Base-by-base conservation (phyloP, 2,888 invertebrate genomes). In the Heliconius cydno region DNA sequence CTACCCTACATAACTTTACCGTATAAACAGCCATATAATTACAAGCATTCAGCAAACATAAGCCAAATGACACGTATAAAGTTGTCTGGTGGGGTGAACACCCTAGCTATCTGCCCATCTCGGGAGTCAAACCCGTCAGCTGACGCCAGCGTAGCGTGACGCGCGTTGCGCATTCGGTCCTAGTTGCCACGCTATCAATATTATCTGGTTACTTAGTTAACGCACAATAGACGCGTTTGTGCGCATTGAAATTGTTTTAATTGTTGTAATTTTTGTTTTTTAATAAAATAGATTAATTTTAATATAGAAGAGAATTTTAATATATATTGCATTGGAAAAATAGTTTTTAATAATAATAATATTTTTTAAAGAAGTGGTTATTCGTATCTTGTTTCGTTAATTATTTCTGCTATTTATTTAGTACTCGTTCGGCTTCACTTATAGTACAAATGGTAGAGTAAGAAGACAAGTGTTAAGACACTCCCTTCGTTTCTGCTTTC, bases 91-190 rank as follows among this genome's bases (percentile, higher is more conserved):
- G 83, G 84, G 84, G 84, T 85, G 82, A 85, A 84, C 83, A 84
- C 82, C 81, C 83, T 81, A 78, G 79, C 80, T 84, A 86, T 85
- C 85, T 82, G 79, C 75, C 82, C 84, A 85, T 85, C 84, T 81
- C 84, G 83, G 83, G 84, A 84, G 77, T 84, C 82, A 84, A 86
- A 86, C 85, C 86, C 85, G 80, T 80, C 87, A 86, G 86, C 87
- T 86, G 87, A 85, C 85, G 85, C 80, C 81, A 76, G 79, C 84
- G 82, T 80, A 85, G 83, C 83, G 82, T 85, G 80, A 84, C 87
- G 71, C 72, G 76, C 80, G 73, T 84, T 80, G 79, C 71, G 83
- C 82, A 82, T 83, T 82, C 72, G 76, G 57, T 77, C 63, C 34
- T 73, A 73, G 60, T 73, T 57, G 60, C 60, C n/a, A 72, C 12